Base-by-base conservation (phyloP, 1,140 invertebrate species). In the Bombus huntii region DNA sequence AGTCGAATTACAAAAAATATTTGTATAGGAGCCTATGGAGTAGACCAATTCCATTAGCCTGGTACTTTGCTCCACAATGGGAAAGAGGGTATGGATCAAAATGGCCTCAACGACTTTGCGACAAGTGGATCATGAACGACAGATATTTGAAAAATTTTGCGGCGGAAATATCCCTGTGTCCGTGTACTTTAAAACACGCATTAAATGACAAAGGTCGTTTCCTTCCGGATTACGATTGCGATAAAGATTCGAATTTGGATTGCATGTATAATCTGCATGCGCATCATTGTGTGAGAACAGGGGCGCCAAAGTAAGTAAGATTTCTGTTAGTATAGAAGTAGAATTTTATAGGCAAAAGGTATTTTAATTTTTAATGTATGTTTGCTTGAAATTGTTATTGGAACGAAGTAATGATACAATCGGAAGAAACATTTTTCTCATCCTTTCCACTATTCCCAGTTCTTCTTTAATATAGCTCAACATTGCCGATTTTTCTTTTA, bases 11-110 rank as follows among this genome's bases (percentile, higher is more conserved):
- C 31, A 34, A 37, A 10, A 74, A 6, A 12, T 42, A 66, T 74
- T 15, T 73, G 12, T 91, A 28, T 92, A 98, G 97, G 1, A 95
- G 97, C 3, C 95, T 99, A 3, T 99, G 98, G 98, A 98, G 98
- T 92, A 96, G 97, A 65, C 98, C 98, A 0, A 98, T 99, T 89
- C 98, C 98, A 1, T 93, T 99, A 8, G 98, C 96, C 1, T 99
- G 98, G 98, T 99, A 99, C 92, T 99, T 99, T 92, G 96, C 96
- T 0, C 96, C 97, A 1, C 98, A 99, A 93, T 99, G 98, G 98
- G 97, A 98, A 92, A 95, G 96, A 37, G 89, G 96, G 39, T 97
- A 97, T 88, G 98, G 98, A 12, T 93, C 96, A 9, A 95, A 96
- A n/a, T 99, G 98, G 98, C 95, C 98, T 0, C 96, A 97, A 87